A percentile compares a stretch with the other conserved stretches of the same genome.
These are phyloP conservation scores for Cancer borealis DNA, from an alignment of 2,888 invertebrate species.

Conservation along the genomic window DNA sequence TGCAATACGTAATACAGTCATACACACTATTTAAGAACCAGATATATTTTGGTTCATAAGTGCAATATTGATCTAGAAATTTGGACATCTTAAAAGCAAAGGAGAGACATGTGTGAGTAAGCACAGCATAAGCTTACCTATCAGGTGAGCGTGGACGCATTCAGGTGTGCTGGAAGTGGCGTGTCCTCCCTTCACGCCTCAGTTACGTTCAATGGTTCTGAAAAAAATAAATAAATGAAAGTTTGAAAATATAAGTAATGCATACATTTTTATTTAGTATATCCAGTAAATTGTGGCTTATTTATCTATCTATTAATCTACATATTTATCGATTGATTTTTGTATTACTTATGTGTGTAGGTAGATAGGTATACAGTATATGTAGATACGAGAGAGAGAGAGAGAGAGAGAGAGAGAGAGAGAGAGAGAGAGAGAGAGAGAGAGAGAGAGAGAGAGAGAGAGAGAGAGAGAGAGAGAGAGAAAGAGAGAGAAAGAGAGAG, in stretches of 20 bases:
- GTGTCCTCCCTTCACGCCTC: not conserved
- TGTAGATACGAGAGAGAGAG: not conserved
- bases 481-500: constrained; percentile 28
- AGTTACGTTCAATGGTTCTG: not conserved
- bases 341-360: no score
- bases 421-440: constrained; percentile 20
- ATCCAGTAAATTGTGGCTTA: no score
- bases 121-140: not conserved
- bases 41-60: no score
- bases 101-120: not conserved
- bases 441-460: constrained; percentile 23
- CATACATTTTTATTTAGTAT: no score
- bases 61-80: not conserved
- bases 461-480: constrained; percentile 15
- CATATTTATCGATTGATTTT: no score
- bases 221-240: not conserved
- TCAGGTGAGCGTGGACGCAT: not conserved
- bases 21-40: no score
- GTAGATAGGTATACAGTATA: not conserved
- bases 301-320: not conserved
- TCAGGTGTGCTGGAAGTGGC: not conserved
- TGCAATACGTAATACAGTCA: no score
- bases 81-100: not conserved
- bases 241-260: no score
- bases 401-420: constrained; percentile 42